Conservation (phyloP, 2,888 invertebrate genomes). For the Acanthopleura granulata region DNA sequence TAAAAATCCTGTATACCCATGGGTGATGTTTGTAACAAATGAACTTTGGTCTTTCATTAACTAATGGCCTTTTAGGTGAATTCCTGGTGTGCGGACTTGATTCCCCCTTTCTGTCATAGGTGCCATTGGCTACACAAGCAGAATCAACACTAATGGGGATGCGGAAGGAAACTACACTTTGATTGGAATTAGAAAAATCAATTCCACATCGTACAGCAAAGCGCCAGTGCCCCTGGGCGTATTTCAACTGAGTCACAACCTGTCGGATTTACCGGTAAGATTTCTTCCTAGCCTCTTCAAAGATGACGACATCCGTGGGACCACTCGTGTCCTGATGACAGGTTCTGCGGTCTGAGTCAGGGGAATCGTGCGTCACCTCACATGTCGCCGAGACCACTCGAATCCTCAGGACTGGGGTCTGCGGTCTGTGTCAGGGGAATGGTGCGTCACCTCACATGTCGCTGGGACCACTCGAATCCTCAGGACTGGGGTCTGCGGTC, state of each 20-base stretch:
- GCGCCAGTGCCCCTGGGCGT: slow-evolving; percentile 86
- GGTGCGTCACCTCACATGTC: background rate
- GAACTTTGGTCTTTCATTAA: background rate
- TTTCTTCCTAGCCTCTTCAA: too few relatives aligned
- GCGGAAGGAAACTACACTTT: slow-evolving; percentile 95
- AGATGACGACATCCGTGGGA: too few relatives aligned
- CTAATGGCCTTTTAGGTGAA: background rate
- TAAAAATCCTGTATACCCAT: background rate
- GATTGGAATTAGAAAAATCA: slow-evolving; percentile 72
- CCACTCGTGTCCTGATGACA: too few relatives aligned
- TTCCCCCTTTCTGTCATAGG: slow-evolving; percentile 46
- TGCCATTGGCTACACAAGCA: slow-evolving; percentile 82
- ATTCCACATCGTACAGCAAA: slow-evolving; percentile 70
- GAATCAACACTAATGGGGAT: slow-evolving; percentile 92
- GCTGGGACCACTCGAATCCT: background rate
- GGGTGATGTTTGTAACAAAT: background rate
- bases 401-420: too few relatives aligned
- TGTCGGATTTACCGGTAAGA: slow-evolving; percentile 83
- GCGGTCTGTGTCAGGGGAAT: too few relatives aligned
- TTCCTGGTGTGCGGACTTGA: background rate
- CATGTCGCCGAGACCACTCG: too few relatives aligned
- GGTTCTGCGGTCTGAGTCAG: too few relatives aligned
- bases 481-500: too few relatives aligned
- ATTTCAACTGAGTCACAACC: slow-evolving; percentile 74
- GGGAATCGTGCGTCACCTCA: too few relatives aligned